Conservation (phyloP, 2,797 vertebrate species). For the Schizopygopsis pylzovi region DNA sequence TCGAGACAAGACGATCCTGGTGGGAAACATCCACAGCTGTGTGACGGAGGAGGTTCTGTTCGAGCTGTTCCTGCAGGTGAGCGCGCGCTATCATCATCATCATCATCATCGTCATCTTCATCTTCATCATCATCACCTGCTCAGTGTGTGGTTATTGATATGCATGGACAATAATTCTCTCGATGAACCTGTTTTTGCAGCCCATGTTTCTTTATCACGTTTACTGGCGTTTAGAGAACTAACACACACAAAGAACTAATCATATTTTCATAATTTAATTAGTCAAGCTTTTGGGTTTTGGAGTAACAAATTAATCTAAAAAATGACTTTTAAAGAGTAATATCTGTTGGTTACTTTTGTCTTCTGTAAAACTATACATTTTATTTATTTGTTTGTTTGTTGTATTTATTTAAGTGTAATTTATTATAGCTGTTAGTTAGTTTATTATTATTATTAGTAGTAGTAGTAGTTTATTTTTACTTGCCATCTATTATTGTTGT, state of each 20-base stretch:
- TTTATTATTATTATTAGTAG: too few relatives aligned
- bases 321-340: neutral
- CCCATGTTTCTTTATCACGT: neutral
- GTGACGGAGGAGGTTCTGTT: constrained; percentile 64
- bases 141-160: neutral
- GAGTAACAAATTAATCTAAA: neutral
- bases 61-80: constrained; percentile 68
- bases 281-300: neutral
- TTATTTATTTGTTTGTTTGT: too few relatives aligned
- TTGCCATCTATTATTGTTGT: neutral
- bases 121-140: neutral
- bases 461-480: too few relatives aligned
- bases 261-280: neutral
- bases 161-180: neutral
- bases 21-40: constrained; percentile 63
- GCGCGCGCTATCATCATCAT: neutral
- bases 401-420: too few relatives aligned
- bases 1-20: constrained; percentile 57
- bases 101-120: neutral
- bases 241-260: neutral
- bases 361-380: neutral
- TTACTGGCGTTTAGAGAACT: neutral
- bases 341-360: neutral
- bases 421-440: too few relatives aligned
- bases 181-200: neutral